phyloP scores from a whole-genome alignment of 64 coral and sea anemone species.

The Platygyra sinensis region DNA sequence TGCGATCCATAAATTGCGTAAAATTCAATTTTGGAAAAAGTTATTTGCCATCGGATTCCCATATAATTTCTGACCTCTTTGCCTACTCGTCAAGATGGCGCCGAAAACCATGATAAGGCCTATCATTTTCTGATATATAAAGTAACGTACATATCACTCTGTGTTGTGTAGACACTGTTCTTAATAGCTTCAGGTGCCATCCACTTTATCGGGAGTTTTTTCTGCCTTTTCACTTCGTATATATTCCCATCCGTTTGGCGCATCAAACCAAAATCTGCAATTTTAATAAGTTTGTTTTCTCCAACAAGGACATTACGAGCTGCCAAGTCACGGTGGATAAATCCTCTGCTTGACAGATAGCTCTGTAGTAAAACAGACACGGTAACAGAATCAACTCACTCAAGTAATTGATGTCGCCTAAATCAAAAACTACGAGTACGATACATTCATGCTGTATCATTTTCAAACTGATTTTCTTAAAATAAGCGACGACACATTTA shows the following conservation, averaged over 20 bases:
- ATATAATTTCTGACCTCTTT: too few relatives aligned
- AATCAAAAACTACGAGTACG: too few relatives aligned
- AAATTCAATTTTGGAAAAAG: too few relatives aligned
- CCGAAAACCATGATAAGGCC: too few relatives aligned
- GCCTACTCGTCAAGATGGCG: too few relatives aligned
- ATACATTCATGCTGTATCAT: too few relatives aligned
- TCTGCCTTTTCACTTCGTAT: constrained; percentile 54
- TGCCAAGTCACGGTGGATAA: constrained; percentile 56
- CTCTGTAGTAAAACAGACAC: not conserved
- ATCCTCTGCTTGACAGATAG: constrained; percentile 56
- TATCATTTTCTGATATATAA: not conserved
- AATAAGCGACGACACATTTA: too few relatives aligned
- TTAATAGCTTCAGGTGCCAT: constrained; percentile 77
- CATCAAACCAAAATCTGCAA: constrained; percentile 70
- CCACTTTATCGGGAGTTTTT: constrained; percentile 65
- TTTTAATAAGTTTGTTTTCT: constrained; percentile 57
- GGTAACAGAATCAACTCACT: too few relatives aligned
- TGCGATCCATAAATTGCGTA: too few relatives aligned
- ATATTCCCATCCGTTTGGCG: constrained; percentile 55
- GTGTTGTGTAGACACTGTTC: constrained; percentile 53
- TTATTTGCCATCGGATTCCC: too few relatives aligned
- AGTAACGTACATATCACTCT: constrained; percentile 73
- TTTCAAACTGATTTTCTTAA: too few relatives aligned
- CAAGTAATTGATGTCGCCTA: too few relatives aligned
- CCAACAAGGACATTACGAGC: constrained; percentile 78